Conservation (phyloP, 2,113 vertebrate species). For the Xenus cinereus region DNA sequence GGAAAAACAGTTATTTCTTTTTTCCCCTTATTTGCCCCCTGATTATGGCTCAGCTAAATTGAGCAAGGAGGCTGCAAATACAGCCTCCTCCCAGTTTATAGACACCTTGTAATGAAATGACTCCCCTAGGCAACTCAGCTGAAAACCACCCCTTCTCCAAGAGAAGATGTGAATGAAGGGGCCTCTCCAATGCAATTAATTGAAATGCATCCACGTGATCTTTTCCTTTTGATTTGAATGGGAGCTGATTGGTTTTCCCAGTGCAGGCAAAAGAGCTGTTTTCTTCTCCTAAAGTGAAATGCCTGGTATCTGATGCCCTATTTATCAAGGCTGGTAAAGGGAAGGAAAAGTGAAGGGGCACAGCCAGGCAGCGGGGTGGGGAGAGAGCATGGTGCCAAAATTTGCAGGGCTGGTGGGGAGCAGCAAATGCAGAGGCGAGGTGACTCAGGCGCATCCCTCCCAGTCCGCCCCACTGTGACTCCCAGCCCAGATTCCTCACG, state of each 20-base stretch:
- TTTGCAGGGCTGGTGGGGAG: background rate
- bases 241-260: background rate
- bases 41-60: background rate
- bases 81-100: background rate
- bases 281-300: background rate
- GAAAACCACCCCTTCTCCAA: background rate
- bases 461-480: background rate
- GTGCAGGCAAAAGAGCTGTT: background rate
- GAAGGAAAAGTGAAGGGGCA: background rate
- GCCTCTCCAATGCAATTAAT: background rate
- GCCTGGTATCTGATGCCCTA: background rate
- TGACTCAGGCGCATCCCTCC: background rate
- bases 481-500: background rate
- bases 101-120: background rate
- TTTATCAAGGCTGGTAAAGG: rapidly evolving
- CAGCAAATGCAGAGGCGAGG: background rate
- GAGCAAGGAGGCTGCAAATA: background rate
- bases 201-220: background rate
- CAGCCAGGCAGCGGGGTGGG: background rate
- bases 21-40: background rate
- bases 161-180: background rate
- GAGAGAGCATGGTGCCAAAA: background rate
- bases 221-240: background rate
- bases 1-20: background rate
- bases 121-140: background rate